Evolutionary conservation across 2,113 vertebrate species (phyloP), one percentile per base, ranked within the genome.

Genomic region (Semnornis frantzii): DNA sequence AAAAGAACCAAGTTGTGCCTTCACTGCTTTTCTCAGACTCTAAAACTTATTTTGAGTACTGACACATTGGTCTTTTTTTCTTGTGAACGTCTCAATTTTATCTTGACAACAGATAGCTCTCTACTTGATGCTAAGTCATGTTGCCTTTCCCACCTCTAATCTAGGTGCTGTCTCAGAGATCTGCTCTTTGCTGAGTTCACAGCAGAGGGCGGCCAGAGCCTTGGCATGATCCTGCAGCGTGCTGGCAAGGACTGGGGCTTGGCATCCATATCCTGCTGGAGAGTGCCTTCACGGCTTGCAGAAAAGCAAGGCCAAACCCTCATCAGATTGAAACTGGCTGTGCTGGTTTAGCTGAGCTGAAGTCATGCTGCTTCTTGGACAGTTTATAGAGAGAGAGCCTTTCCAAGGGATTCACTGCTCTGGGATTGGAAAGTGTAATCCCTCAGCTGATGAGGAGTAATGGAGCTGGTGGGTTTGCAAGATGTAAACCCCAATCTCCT

Each of bases 331-430:
- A 13, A 75, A 27, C 70, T 39, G 44, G 16, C 21, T 62, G 74
- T 48, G 66, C 42, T 78, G 54, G 5, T 81, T 30, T 27, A 68
- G 62, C 54, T 83, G 83, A 52, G 54, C 83, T 74, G 58, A n/a
- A 92, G 15, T 65, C 62, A 21, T 31, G 30, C 13, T 72, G 68
- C 58, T 73, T 73, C 78, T 93, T 81, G 82, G 68, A 66, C 82
- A 10, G 84, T 88, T 94, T 55, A 73, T 55, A 33, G 59, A 44
- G 58, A 75, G 86, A 89, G 34, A 59, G 9, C 13, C 28, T 89
- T 94, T 96, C 78, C 89, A 93, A 85, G 63, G 71, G 64, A 60
- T 87, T 92, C 91, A 69, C 59, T 92, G 89, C 70, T 19, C 34
- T 59, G 42, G 77, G 57, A 24, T 34, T 89, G 64, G 63, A 87